Evolutionary conservation across 2,888 invertebrate genomes (phyloP).

Genomic region (Taenaris catops): DNA sequence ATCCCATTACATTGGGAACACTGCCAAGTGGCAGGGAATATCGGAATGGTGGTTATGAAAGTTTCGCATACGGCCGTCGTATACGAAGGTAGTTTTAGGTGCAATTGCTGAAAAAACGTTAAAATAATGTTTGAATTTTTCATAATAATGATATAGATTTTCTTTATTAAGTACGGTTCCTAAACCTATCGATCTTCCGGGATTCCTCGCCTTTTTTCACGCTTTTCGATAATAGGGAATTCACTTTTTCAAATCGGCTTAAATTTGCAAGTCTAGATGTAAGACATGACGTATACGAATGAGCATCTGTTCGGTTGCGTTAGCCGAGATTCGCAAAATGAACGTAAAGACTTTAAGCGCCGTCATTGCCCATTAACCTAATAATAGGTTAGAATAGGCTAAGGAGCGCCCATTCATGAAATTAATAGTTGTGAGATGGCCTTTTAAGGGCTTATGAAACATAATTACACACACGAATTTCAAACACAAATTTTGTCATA

Average conservation of each 20-base stretch:
- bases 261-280: too few relatives aligned
- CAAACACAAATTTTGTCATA: too few relatives aligned
- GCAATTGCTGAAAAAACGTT: too few relatives aligned
- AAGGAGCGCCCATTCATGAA: slow-evolving; percentile 38
- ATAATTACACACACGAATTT: not conserved
- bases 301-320: slow-evolving; percentile 5
- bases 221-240: too few relatives aligned
- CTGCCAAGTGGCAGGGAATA: slow-evolving; percentile 60
- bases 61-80: slow-evolving; percentile 5
- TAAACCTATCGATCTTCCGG: too few relatives aligned
- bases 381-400: slow-evolving; percentile 69
- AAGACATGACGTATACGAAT: slow-evolving; percentile 1
- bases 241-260: too few relatives aligned
- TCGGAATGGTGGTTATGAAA: slow-evolving; percentile 24
- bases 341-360: slow-evolving; percentile 30
- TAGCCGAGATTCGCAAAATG: slow-evolving; percentile 4
- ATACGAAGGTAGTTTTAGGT: not conserved
- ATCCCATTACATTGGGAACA: slow-evolving; percentile 72
- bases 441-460: not conserved
- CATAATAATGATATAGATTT: too few relatives aligned
- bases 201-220: too few relatives aligned
- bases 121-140: too few relatives aligned
- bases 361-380: slow-evolving; percentile 67
- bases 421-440: slow-evolving; percentile 14
- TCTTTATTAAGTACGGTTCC: too few relatives aligned